Evolutionary conservation across 1,140 invertebrate genomes (phyloP).

Genomic region (Drosophila melanica): DNA sequence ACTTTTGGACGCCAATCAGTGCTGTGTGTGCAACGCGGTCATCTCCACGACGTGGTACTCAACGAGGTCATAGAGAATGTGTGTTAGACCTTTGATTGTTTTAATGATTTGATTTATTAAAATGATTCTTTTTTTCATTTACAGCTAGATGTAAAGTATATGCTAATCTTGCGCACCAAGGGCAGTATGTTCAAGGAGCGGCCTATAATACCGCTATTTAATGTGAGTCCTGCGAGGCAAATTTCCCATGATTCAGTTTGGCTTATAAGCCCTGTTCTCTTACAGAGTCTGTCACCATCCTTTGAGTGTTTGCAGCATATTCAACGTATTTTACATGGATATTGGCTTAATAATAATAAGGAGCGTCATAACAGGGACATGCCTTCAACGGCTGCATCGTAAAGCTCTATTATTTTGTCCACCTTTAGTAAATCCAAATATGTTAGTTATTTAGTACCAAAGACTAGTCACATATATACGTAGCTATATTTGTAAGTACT

Average conservation of each 20-base stretch:
- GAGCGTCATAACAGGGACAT: conserved; percentile 33
- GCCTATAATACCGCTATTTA: conserved; percentile 60
- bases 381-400: conserved; percentile 34
- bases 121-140: conserved; percentile 28
- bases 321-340: conserved; percentile 40
- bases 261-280: neutral
- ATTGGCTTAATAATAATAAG: conserved; percentile 58
- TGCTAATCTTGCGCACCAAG: conserved; percentile 82
- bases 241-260: neutral
- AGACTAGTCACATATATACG: neutral
- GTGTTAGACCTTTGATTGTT: conserved; percentile 21
- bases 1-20: conserved; percentile 76
- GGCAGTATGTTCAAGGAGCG: conserved; percentile 53
- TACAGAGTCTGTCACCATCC: conserved; percentile 57
- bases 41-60: conserved; percentile 86
- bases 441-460: neutral
- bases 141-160: conserved; percentile 84
- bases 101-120: conserved; percentile 6
- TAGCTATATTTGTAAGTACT: too few relatives aligned
- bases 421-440: conserved; percentile 31
- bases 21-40: conserved; percentile 84
- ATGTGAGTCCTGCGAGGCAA: conserved; percentile 41
- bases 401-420: conserved; percentile 40
- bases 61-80: conserved; percentile 87
- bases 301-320: conserved; percentile 62